Conservation (phyloP, 2,888 invertebrate species). For the Ormyrus pomaceus region DNA sequence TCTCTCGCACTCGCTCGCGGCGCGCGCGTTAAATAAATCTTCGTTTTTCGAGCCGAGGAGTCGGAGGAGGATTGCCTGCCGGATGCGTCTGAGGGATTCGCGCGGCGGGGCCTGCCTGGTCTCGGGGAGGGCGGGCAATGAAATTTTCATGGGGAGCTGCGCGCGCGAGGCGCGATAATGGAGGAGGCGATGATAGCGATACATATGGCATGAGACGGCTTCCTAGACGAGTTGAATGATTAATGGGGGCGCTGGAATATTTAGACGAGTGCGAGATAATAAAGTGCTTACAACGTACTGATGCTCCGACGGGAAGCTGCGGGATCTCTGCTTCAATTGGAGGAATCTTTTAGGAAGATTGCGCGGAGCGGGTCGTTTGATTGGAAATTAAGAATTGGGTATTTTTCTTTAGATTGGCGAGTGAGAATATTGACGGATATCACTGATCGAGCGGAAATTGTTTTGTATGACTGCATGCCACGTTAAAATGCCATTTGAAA, state of each 20-base stretch:
- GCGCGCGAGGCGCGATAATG: constrained; percentile 24
- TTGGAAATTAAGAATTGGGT: neutral
- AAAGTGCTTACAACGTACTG: constrained; percentile 8
- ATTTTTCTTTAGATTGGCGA: no score
- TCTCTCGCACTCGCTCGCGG: neutral
- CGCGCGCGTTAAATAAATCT: constrained; percentile 28
- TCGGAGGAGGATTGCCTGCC: neutral
- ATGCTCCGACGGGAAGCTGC: neutral
- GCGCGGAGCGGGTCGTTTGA: neutral
- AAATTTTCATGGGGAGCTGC: neutral
- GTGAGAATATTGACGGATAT: no score
- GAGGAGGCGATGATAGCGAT: constrained; percentile 6
- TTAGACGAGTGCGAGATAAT: constrained; percentile 29
- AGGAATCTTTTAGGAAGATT: neutral
- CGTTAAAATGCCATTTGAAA: no score
- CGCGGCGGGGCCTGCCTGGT: neutral
- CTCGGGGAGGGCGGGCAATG: neutral
- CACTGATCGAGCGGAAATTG: no score
- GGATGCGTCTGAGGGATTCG: neutral
- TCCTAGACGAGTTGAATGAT: constrained; percentile 28
- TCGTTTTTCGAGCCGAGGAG: neutral
- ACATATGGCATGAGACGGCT: neutral
- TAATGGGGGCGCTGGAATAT: constrained; percentile 39
- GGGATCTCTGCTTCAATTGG: neutral
- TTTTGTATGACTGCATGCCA: no score